Percentiles rank a stretch among this genome's conserved stretches.
phyloP scores from a whole-genome alignment of 2,797 vertebrate genomes.

The Neomorphus geoffroyi region DNA sequence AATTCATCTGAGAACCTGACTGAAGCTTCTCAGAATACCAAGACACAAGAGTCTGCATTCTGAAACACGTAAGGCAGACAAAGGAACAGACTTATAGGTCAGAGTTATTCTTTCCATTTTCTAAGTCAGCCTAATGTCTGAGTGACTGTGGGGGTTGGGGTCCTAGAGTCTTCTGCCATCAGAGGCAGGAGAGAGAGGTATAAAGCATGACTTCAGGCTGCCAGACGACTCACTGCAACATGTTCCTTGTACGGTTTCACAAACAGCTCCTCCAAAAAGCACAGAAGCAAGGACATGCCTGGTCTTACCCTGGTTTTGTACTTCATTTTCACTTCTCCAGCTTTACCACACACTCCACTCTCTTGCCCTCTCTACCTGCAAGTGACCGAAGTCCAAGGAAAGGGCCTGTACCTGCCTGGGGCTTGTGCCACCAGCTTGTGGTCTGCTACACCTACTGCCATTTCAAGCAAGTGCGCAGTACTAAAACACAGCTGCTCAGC shows the following conservation, averaged over 20 bases:
- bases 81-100: not conserved
- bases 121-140: not conserved
- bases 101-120: not conserved
- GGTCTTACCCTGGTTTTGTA: not conserved
- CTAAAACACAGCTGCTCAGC: not conserved
- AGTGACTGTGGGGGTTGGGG: not conserved
- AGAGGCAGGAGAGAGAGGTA: rapidly evolving
- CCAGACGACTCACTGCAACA: not conserved
- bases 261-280: not conserved
- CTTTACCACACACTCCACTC: not conserved
- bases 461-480: not conserved
- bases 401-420: rapidly evolving
- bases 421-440: not conserved
- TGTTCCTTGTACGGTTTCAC: not conserved
- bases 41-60: not conserved
- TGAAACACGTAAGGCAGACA: not conserved
- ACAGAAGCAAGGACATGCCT: not conserved
- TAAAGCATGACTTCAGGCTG: not conserved
- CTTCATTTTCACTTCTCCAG: not conserved
- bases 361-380: not conserved
- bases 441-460: not conserved
- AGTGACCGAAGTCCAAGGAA: not conserved
- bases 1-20: not conserved
- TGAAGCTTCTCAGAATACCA: not conserved
- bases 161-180: not conserved